Evolutionary conservation across 2,113 vertebrate species (phyloP), one percentile per base, ranked within the genome.

Genomic region (Scortum barcoo): DNA sequence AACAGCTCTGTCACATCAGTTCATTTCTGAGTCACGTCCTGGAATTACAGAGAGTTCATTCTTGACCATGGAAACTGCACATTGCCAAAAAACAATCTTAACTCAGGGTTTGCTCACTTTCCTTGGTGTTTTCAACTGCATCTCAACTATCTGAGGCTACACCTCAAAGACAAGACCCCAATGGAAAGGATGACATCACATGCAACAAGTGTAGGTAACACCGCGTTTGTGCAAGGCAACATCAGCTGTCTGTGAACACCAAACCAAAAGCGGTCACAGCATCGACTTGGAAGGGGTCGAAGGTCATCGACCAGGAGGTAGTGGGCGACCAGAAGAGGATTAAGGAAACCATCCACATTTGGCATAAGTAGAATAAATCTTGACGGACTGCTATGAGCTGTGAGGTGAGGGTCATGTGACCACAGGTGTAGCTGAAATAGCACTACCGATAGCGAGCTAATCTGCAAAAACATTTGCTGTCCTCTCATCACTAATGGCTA

Each of bases 21-120:
- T 53, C 10, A 16, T 66, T 54, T 72, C 67, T n/a, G 53, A 60
- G 46, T 78, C 57, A n/a, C n/a, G 26, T 30, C 22, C 14, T 17
- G 10, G 13, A 46, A 65, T 33, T 53, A 46, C 10, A 22, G 7
- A 50, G 65, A 13, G 1, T 46, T 48, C 1, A 58, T 48, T 74
- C 6, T 9, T 71, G 5, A 40, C 14, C 19, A 8, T 3, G 22
- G 22, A 56, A 7, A 54, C 28, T 38, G 13, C 22, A 19, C 28
- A 3, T 70, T 56, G 24, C 26, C 40, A 13, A 51, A 63, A 48
- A 16, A 33, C 11, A 33, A 2, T 48, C 44, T 38, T n/a, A 66
- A 66, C 24, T 66, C 61, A 42, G 53, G 16, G 33, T 63, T 67
- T 14, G 33, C 9, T 16, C 17, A 6, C 7, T 44, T 72, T 8